Conservation (phyloP, 2,797 vertebrate species). For the Antennarius maculatus region DNA sequence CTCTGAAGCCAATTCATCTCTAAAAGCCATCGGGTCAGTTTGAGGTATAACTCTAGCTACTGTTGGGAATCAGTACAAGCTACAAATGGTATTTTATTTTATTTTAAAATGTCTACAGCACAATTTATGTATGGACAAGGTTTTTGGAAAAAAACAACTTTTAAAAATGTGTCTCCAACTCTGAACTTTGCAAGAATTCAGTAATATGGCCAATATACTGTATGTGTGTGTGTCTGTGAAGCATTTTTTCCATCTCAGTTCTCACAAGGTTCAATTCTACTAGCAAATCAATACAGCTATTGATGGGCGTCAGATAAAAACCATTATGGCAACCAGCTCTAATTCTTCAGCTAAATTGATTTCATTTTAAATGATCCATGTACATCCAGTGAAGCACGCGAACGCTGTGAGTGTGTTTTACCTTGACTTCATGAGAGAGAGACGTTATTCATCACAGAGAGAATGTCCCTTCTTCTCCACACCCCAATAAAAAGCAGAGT, state of each 20-base stretch:
- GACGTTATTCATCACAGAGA: slow-evolving; percentile 81
- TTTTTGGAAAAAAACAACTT: too few species aligned
- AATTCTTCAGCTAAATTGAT: slow-evolving; percentile 82
- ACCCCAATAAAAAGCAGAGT: slow-evolving; percentile 83
- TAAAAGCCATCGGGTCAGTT: slow-evolving; percentile 20
- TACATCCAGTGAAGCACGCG: slow-evolving; percentile 62
- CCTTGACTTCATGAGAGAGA: slow-evolving; percentile 79
- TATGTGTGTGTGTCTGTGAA: slow-evolving; percentile 49
- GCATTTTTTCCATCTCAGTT: slow-evolving; percentile 38
- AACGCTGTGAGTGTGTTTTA: slow-evolving; percentile 76
- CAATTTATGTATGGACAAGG: too few species aligned
- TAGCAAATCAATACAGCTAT: slow-evolving; percentile 71
- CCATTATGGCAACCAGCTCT: slow-evolving; percentile 74
- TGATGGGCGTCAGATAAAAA: slow-evolving; percentile 77
- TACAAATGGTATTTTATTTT: slow-evolving; percentile 1
- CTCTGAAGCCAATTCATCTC: slow-evolving; percentile 18
- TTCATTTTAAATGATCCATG: slow-evolving; percentile 82
- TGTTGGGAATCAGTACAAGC: not conserved
- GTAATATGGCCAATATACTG: not conserved
- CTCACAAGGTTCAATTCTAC: slow-evolving; percentile 59
- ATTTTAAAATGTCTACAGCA: not conserved
- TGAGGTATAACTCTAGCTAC: slow-evolving; percentile 8
- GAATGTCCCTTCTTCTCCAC: slow-evolving; percentile 76
- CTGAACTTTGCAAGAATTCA: too few species aligned
- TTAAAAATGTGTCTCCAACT: too few species aligned